Evolutionary conservation across 1,140 invertebrate species (phyloP).

Genomic region (Drosophila nasuta): DNA sequence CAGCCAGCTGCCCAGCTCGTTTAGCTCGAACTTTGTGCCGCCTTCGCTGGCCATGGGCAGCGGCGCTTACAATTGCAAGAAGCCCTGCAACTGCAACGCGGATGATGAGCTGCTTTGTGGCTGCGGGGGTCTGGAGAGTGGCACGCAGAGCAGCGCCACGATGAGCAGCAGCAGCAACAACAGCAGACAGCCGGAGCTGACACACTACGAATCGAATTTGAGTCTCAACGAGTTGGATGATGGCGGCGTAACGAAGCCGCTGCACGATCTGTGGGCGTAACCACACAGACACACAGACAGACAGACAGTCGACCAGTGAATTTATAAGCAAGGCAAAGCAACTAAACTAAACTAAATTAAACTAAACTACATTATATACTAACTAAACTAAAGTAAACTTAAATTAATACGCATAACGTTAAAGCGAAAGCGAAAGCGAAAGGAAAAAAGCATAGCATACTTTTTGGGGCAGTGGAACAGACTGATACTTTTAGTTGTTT

Average conservation of each 20-base stretch:
- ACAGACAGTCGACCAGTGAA: slow-evolving; percentile 78
- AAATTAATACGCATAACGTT: slow-evolving; percentile 13
- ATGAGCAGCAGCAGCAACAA: slow-evolving; percentile 84
- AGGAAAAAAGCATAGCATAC: slow-evolving; percentile 42
- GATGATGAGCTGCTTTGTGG: slow-evolving; percentile 66
- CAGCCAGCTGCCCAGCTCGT: slow-evolving; percentile 86
- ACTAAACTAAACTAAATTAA: slow-evolving; percentile 43
- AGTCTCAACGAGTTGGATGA: slow-evolving; percentile 74
- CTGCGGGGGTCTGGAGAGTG: slow-evolving; percentile 80
- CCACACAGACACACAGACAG: slow-evolving; percentile 21
- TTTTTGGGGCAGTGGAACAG: slow-evolving; percentile 60
- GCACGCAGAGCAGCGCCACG: slow-evolving; percentile 75
- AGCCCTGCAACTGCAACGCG: slow-evolving; percentile 79
- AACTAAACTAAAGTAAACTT: slow-evolving; percentile 36
- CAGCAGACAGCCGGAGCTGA: slow-evolving; percentile 71
- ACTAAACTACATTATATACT: slow-evolving; percentile 25
- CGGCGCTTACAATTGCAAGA: slow-evolving; percentile 85
- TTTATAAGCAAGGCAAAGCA: slow-evolving; percentile 59
- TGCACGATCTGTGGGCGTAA: slow-evolving; percentile 76
- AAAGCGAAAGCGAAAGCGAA: not conserved
- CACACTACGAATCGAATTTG: slow-evolving; percentile 83
- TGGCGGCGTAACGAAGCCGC: slow-evolving; percentile 56
- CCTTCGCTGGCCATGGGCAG: slow-evolving; percentile 85
- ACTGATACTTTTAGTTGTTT: slow-evolving; percentile 79
- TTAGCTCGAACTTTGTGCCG: slow-evolving; percentile 88